phyloP scores from a whole-genome alignment of 2,113 vertebrate genomes.

The Cyprinus carpio region DNA sequence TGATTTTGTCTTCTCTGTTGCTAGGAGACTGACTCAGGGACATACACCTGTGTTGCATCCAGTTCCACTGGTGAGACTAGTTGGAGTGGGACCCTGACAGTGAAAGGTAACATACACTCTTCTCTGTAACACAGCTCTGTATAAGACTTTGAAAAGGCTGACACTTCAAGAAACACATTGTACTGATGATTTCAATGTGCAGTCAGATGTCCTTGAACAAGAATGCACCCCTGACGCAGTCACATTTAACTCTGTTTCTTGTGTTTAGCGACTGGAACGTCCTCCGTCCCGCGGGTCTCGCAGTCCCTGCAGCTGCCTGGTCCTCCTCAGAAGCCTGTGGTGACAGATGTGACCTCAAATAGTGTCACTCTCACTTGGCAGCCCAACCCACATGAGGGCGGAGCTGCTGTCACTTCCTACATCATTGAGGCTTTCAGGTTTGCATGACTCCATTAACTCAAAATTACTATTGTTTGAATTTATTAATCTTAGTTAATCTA shows the following conservation, averaged over 20 bases:
- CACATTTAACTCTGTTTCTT: slow-evolving; percentile 1
- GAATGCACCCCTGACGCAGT: not conserved
- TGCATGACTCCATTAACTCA: not conserved
- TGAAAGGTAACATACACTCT: slow-evolving; percentile 78
- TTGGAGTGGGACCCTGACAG: slow-evolving; percentile 83
- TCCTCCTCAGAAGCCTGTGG: slow-evolving; percentile 86
- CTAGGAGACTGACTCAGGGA: slow-evolving; percentile 85
- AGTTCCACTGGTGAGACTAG: slow-evolving; percentile 80
- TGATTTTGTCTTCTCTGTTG: slow-evolving; percentile 53
- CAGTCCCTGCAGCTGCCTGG: slow-evolving; percentile 81
- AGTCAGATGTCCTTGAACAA: not conserved
- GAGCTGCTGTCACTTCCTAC: slow-evolving; percentile 80
- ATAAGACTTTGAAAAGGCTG: not conserved
- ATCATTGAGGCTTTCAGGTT: slow-evolving; percentile 97
- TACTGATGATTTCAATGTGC: not conserved
- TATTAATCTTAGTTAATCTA: too few species aligned
- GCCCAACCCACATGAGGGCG: slow-evolving; percentile 76
- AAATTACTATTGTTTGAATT: not conserved
- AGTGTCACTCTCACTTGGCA: slow-evolving; percentile 92
- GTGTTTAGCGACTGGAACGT: slow-evolving; percentile 58
- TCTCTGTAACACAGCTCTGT: slow-evolving; percentile 21
- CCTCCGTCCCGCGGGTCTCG: slow-evolving; percentile 68
- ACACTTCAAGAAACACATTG: not conserved
- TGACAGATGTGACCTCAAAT: slow-evolving; percentile 85
- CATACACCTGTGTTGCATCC: slow-evolving; percentile 85